A percentile compares a stretch with the other conserved stretches of the same genome.
Evolutionary conservation across 37 sponge, comb jelly and placozoan genomes (phyloP).

Genomic region (Axinella damicornis): DNA sequence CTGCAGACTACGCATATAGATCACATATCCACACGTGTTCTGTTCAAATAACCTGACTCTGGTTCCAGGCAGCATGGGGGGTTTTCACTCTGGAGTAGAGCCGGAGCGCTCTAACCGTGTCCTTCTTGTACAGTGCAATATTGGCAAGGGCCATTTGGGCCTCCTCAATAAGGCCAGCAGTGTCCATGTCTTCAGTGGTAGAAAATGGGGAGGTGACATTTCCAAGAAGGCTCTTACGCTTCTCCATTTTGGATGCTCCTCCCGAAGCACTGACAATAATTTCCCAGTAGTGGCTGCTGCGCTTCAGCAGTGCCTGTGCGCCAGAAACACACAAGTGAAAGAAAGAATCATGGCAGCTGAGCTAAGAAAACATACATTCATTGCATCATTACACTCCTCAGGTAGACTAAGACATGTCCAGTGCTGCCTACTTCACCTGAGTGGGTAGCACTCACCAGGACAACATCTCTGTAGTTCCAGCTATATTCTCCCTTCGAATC

Average conservation of each 20-base stretch:
- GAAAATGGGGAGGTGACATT: neutral
- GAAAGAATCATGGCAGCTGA: too few relatives aligned
- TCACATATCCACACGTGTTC: too few relatives aligned
- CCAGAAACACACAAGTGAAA: too few relatives aligned
- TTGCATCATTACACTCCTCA: too few relatives aligned
- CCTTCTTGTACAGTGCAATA: constrained; percentile 57
- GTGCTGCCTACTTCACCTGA: too few relatives aligned
- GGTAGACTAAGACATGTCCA: too few relatives aligned
- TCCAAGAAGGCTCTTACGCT: neutral
- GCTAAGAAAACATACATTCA: too few relatives aligned
- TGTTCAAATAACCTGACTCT: constrained; percentile 81
- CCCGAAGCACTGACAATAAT: neutral
- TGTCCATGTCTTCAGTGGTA: neutral
- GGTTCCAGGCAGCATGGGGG: constrained; percentile 70
- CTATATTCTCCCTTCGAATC: neutral
- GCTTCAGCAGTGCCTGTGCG: constrained; percentile 23
- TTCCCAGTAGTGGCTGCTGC: constrained; percentile 67
- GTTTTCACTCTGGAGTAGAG: constrained; percentile 66
- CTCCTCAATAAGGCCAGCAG: constrained; percentile 31
- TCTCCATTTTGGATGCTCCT: neutral
- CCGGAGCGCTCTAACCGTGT: constrained; percentile 46
- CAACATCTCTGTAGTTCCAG: constrained; percentile 2
- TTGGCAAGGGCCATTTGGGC: constrained; percentile 64
- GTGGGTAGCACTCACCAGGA: too few relatives aligned
- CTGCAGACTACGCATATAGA: too few relatives aligned